Base-by-base conservation (phyloP, 1,140 invertebrate genomes). In the Parasteatoda tepidariorum region DNA sequence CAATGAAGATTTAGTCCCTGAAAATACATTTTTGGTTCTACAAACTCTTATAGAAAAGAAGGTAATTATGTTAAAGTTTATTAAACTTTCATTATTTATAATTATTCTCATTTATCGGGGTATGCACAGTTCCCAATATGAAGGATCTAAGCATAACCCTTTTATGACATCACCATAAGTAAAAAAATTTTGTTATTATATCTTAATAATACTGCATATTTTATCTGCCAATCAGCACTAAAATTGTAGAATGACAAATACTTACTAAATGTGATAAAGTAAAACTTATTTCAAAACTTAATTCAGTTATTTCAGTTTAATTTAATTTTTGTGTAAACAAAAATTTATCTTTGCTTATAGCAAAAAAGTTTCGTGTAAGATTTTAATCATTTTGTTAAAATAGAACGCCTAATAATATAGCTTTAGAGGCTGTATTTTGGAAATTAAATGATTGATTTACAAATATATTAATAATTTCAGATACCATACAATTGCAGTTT, bases 1-100 rank as follows among this genome's bases (percentile, higher is more conserved):
- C 41, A 54, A 82, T n/a, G 22, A 61, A 26, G 54, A 66, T 54
- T 22, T 31, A 24, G 31, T 33, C 15, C n/a, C 31, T 28, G 78
- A 82, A 22, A 70, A 62, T 71, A 70, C 38, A 31, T 82, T 70
- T 62, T 28, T 41, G 22, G 13, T 82, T n/a, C 24, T 82, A 18
- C 66, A 82, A 24, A 59, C 15, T 48, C 66, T 82, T 13, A 48
- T 82, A 22, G 78, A 82, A 31, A 70, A 57, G 30, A 82, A 82
- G 55, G 78, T 82, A 82, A 61, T n/a, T 71, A 41, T 41, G 28
- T 59, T 26, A 59, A 59, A 59, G 7, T 59, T 15, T 3, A n/a
- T 15, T 59, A 22, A 59, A 2, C 15, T 59, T 2, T 22, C 15
- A 22, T 9, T 7, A 59, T 9, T n/a, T 26, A n/a, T 59, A 3